Conservation (phyloP, 2,113 vertebrate species). For the Suricata suricatta region DNA sequence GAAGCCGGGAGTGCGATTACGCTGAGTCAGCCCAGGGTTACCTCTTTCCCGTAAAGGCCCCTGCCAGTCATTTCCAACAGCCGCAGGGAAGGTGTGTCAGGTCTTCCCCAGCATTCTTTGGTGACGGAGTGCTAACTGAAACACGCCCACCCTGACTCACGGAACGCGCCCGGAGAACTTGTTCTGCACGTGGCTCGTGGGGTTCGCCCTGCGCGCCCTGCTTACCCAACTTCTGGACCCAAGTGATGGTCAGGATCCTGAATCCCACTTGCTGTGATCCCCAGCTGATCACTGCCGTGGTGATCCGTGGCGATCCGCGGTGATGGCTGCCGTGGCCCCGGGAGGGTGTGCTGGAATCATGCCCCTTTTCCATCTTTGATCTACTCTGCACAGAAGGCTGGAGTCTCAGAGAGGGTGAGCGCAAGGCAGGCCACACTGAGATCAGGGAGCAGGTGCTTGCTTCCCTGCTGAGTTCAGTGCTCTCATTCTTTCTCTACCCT, state of each 20-base stretch:
- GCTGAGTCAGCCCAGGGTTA: not conserved
- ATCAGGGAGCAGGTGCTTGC: not conserved
- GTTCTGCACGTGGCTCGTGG: not conserved
- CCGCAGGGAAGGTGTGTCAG: not conserved
- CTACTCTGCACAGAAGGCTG: not conserved
- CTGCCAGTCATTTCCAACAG: not conserved
- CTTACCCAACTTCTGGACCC: not conserved
- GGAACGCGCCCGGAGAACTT: not conserved
- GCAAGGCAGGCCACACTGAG: not conserved
- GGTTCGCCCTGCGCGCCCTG: fast-evolving
- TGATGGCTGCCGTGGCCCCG: not conserved
- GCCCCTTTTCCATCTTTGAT: not conserved
- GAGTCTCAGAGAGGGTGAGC: not conserved
- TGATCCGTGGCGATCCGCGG: not conserved
- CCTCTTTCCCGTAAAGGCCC: not conserved
- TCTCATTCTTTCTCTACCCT: not conserved
- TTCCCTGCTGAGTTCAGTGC: not conserved
- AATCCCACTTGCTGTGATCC: not conserved
- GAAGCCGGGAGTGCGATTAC: not conserved
- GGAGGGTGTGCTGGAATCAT: no score
- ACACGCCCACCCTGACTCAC: not conserved
- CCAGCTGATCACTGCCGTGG: fast-evolving
- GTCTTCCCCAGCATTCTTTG: not conserved
- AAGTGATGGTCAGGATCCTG: not conserved
- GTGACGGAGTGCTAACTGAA: not conserved